Base-by-base conservation (phyloP, 2,797 vertebrate species). In the Rhynchotus rufescens region DNA sequence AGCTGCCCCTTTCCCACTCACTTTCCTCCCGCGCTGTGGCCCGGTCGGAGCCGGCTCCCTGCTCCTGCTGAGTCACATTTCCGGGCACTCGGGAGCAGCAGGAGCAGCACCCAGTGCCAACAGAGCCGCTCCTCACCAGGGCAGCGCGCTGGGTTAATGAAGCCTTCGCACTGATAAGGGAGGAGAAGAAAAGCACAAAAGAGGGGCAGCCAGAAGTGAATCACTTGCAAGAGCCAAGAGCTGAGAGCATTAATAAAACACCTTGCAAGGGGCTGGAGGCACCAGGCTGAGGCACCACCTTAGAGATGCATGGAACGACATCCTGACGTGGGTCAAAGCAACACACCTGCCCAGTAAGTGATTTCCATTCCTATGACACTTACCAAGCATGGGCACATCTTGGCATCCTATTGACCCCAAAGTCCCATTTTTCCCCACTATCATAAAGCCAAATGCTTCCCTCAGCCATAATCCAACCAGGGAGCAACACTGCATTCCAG, bases 111-210 rank as follows among this genome's bases (percentile, higher is more conserved):
- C 4, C 69, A 30, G 20, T 42, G 57, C 23, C 67, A 51, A 56
- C 28, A 67, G 45, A 57, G 60, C 38, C 61, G 20, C 51, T 52
- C 56, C 64, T 68, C 40, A 1, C 7, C 25, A 49, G 28, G 10
- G 44, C 42, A 44, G 12, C 15, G 1, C 0, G 2, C 6, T 1
- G 47, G 42, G 15, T 10, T 36, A 6, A 4, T 0, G 1, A 3
- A 47, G 73, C 20, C 54, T 30, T 49, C 38, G 20, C 2, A 0
- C 12, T 1, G 38, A 40, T 5, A 38, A 44, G 14, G 34, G 32
- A 44, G 49, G 49, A 51, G 22, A 25, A 51, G 25, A 25, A 13
- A 51, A 51, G 49, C 4, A 51, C 49, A 32, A 28, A 30, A 64
- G 40, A 60, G 52, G 77, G 12, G 69, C 51, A 79, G 67, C 75